Evolutionary conservation across 2,888 invertebrate species (phyloP).

Genomic region (Drosophila dives): DNA sequence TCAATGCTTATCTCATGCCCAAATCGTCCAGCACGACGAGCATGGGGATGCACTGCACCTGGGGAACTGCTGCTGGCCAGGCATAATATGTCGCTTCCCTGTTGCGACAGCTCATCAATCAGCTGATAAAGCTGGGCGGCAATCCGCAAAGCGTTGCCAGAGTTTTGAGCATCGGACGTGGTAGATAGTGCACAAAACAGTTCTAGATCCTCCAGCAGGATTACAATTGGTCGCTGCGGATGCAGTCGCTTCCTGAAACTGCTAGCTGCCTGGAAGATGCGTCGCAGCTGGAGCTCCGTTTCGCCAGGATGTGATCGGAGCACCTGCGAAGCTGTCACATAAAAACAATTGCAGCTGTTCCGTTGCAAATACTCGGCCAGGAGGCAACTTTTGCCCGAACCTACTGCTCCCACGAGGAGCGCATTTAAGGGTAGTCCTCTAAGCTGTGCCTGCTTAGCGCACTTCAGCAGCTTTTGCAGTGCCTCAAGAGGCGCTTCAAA

Average conservation of each 20-base stretch:
- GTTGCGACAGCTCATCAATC: conserved; percentile 85
- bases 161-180: conserved; percentile 54
- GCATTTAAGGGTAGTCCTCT: conserved; percentile 67
- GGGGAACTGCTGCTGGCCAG: conserved; percentile 86
- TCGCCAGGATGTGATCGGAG: conserved; percentile 86
- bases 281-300: conserved; percentile 85
- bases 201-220: conserved; percentile 85
- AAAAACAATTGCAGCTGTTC: conserved; percentile 85
- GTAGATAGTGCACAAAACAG: conserved; percentile 84
- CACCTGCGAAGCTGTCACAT: conserved; percentile 85
- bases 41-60: conserved; percentile 85
- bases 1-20: conserved; percentile 86
- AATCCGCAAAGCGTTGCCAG: conserved; percentile 83
- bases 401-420: conserved; percentile 86
- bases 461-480: conserved; percentile 69
- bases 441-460: conserved; percentile 13
- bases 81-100: conserved; percentile 84
- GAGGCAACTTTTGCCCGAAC: conserved; percentile 87
- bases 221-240: conserved; percentile 79
- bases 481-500: conserved; percentile 69
- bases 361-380: conserved; percentile 85
- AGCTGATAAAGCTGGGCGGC: conserved; percentile 85
- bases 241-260: conserved; percentile 75
- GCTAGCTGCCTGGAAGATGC: conserved; percentile 85
- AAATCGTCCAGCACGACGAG: conserved; percentile 86